These are phyloP conservation scores for Staurois parvus DNA, from an alignment of 2,797 vertebrate species.

Conservation along the genomic window DNA sequence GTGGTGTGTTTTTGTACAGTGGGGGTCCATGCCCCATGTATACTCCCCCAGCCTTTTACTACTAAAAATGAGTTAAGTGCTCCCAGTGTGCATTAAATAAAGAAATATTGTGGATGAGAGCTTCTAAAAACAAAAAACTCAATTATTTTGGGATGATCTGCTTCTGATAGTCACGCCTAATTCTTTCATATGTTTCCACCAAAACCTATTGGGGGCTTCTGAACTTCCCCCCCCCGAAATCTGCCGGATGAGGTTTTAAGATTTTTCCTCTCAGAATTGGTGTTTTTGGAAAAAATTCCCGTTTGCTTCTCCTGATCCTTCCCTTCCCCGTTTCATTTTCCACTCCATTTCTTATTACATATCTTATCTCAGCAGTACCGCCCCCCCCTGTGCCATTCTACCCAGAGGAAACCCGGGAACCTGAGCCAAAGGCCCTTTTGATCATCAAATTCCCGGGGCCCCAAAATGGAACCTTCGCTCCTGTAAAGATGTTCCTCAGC, in stretches of 20 bases:
- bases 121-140: background rate
- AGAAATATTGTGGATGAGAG: background rate
- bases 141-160: background rate
- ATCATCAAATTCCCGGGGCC: constrained; percentile 79
- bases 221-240: background rate
- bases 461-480: constrained; percentile 78
- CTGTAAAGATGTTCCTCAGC: constrained; percentile 82
- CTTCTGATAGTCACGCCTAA: background rate
- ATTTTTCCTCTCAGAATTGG: constrained; percentile 81
- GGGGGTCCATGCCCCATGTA: background rate
- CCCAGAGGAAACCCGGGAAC: constrained; percentile 75
- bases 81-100: background rate
- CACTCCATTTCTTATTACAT: constrained; percentile 89
- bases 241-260: constrained; percentile 85
- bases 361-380: constrained; percentile 88
- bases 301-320: constrained; percentile 77
- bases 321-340: constrained; percentile 83
- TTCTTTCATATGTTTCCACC: background rate
- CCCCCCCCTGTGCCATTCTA: constrained; percentile 81
- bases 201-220: background rate
- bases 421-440: constrained; percentile 76
- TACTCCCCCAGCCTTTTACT: background rate
- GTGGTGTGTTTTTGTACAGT: background rate
- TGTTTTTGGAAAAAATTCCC: constrained; percentile 91
- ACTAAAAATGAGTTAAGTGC: background rate